Evolutionary conservation across 2,888 invertebrate species (phyloP).

Genomic region (Pyralis farinalis): DNA sequence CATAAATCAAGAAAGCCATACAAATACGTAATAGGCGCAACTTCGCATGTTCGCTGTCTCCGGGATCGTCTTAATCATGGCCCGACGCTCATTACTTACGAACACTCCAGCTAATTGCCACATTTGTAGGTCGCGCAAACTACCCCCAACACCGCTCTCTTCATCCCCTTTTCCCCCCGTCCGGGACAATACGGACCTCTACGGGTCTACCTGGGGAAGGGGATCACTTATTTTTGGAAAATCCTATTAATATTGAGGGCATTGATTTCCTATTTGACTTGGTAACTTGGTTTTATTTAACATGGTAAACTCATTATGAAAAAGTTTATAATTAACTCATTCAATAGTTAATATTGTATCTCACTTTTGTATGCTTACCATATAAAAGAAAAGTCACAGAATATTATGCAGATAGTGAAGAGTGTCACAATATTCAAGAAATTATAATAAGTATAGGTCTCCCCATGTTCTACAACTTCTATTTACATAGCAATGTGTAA

Average conservation of each 20-base stretch:
- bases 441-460: too few species aligned
- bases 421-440: too few species aligned
- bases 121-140: conserved; percentile 60
- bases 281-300: too few species aligned
- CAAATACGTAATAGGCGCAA: neutral
- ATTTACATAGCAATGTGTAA: too few species aligned
- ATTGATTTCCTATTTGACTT: too few species aligned
- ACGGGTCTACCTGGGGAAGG: conserved; percentile 4
- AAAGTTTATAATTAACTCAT: too few species aligned
- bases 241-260: neutral
- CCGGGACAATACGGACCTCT: neutral
- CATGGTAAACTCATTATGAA: too few species aligned
- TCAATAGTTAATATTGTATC: too few species aligned
- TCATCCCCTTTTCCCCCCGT: conserved; percentile 11
- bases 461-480: too few species aligned
- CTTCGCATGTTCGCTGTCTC: conserved; percentile 48
- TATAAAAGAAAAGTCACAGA: too few species aligned
- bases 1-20: neutral
- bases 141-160: conserved; percentile 26
- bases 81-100: conserved; percentile 52
- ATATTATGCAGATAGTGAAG: too few species aligned
- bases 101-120: conserved; percentile 54
- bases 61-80: conserved; percentile 63
- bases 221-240: conserved; percentile 1
- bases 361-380: too few species aligned